Evolutionary conservation across 2,888 invertebrate species (phyloP), one percentile per base, ranked within the genome.

Genomic region (Rotaria macrura): DNA sequence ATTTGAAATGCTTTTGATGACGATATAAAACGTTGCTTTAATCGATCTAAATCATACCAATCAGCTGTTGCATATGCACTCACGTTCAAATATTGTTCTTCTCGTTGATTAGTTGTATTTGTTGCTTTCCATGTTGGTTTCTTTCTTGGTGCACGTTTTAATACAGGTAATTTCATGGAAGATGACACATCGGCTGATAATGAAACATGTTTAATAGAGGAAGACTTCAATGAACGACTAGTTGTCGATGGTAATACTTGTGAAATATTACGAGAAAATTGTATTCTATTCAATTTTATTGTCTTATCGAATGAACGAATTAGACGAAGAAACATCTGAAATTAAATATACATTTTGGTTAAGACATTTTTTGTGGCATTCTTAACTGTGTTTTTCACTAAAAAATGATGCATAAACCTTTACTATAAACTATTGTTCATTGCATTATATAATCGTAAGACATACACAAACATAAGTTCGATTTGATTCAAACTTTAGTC

Each of bases 21-120:
- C 23, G 72, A 72, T 1, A 54, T 38, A 12, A 85, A 72, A 12
- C 54, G 43, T n/a, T 43, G 12, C 74, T 79, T 84, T 43, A 85
- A 79, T n/a, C 47, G 52, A 55, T 85, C 79, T 34, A 85, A 72
- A 85, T 85, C 84, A 34, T 85, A 85, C 49, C 72, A 84, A 72
- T 85, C 85, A 5, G 85, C 85, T 2, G 85, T 85, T 20, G 85
- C 84, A 72, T 72, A 84, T 29, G 85, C 85, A 49, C 38, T 54
- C 34, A 85, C 79, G 34, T 55, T 85, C 40, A 84, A 85, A 12
- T 34, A 72, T 47, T 47, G 57, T 43, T 23, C 72, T 9, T 38
- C 72, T 9, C 2, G 20, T 72, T 20, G 34, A 38, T 72, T 34
- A 38, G 12, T 1, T 9, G 25, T 20, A 38, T 34, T 38, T 38